Evolutionary conservation across 2,888 invertebrate species (phyloP), one percentile per base, ranked within the genome.

Genomic region (Thymelicus lineola): DNA sequence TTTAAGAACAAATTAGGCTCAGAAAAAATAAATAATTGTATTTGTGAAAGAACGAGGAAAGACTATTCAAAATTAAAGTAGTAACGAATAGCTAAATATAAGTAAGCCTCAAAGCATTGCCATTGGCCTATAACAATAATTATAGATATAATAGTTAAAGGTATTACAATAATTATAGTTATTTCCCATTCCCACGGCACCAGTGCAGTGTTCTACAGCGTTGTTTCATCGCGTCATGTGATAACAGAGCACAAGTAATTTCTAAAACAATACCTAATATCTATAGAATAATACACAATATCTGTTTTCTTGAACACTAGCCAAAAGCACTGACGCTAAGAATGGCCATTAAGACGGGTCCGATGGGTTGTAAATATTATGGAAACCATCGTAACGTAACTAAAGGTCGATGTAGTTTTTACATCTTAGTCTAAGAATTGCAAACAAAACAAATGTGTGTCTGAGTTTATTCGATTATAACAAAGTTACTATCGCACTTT

Each of bases 241-340:
- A 72, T 73, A 74, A 63, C 71, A 66, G 65, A 66, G 65, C 63
- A 63, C 70, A 66, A 28, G 66, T 70, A 76, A 67, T 75, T 73
- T 74, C 72, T 75, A 73, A 73, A 76, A 77, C 78, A 77, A 79
- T 78, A 77, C 73, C 73, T 58, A 73, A 68, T 65, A 28, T 28
- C 28, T 28, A 72, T 74, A 73, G 73, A 76, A 77, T 77, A 77
- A 79, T 78, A 77, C 73, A 72, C 58, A 73, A 68, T 64, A 75
- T 73, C 75, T 71, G 75, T 70, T 76, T 66, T 75, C 73, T 80
- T 81, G 82, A 81, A 77, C 71, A 65, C 71, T 28, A 76, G 83
- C 81, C 81, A 82, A 81, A 55, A 64, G 28, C 55, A 55, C 15
- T 55, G 64, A 64, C 64, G 55, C 45, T 55, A 53, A 38, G 60